Evolutionary conservation across 1,140 invertebrate species (phyloP), one percentile per base, ranked within the genome.

Genomic region (Trichomalopsis sarcophagae): DNA sequence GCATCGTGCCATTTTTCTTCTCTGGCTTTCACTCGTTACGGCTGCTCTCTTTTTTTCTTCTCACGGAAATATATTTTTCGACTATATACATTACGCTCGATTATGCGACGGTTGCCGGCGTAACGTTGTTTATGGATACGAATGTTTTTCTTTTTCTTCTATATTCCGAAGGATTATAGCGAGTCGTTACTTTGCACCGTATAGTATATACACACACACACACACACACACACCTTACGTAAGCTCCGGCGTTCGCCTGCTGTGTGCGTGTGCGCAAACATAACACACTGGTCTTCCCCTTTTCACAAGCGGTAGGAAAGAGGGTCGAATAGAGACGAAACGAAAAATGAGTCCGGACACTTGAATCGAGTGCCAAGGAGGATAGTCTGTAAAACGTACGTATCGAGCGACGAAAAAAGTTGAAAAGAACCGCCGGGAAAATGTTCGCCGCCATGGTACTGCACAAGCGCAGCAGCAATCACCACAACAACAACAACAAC

Each of bases 361-460:
- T 73, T 69, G 30, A 73, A 73, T 36, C 23, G 23, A 47, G 13
- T 73, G 47, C 5, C 17, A 33, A 17, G 40, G 55, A 44, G 21
- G 14, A 40, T 27, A 27, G 36, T 50, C 14, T 21, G 0, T 21
- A 17, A 21, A 62, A 2, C 17, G 4, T 62, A 17, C 17, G 1
- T 62, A n/a, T 1, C 21, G 0, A 30, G 9, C 2, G 6, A 75
- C 2, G 66, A 33, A 33, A 55, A 23, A 13, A 50, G 79, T 69
- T 40, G 50, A 27, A 81, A 47, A 10, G 2, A 27, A 13, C 3
- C 62, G 62, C 62, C 36, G 73, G 75, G 21, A 89, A 90, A 89
- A 93, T 93, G 92, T 93, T 93, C 83, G 92, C 91, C 80, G 91
- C 92, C n/a, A 93, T 93, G 91, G 91, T 93, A 75, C 88, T 93